A percentile compares a stretch with the other conserved stretches of the same genome.
phyloP scores from a whole-genome alignment of 2,797 vertebrate species.

The Propithecus perrieri region DNA sequence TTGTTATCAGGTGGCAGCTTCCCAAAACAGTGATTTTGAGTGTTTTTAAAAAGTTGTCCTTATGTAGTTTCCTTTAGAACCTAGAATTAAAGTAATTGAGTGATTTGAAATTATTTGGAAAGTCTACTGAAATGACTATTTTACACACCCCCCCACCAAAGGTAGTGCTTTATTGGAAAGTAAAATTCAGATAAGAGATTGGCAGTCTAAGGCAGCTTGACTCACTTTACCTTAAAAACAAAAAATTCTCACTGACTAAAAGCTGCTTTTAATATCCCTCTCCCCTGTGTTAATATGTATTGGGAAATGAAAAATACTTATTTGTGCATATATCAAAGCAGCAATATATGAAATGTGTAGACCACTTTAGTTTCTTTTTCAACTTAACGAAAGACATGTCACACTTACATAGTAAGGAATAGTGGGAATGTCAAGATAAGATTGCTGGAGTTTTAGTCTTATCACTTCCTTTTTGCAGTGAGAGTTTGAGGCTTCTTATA shows the following conservation, averaged over 20 bases:
- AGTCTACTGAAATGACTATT: not conserved
- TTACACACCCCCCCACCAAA: not conserved
- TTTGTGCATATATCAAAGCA: constrained; percentile 24
- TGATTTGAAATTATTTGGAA: constrained; percentile 41
- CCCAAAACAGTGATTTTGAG: not conserved
- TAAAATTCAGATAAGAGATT: constrained; percentile 13
- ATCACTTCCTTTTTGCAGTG: not conserved
- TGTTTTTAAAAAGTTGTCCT: not conserved
- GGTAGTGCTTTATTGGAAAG: not conserved
- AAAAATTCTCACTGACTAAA: not conserved
- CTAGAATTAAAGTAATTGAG: not conserved
- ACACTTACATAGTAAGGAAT: not conserved
- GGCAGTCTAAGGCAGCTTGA: not conserved
- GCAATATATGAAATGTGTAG: not conserved
- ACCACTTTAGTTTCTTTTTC: not conserved
- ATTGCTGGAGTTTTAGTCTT: constrained; percentile 14
- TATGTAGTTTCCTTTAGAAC: not conserved
- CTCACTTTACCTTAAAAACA: not conserved
- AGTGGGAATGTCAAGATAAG: not conserved
- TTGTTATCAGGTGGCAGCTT: not conserved
- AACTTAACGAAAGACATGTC: not conserved
- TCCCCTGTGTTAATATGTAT: constrained; percentile 35
- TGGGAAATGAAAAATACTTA: constrained; percentile 42
- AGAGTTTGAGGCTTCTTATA: not conserved
- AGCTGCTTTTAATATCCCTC: not conserved